A percentile compares a stretch with the other conserved stretches of the same genome.
phyloP scores from a whole-genome alignment of 2,888 invertebrate genomes.

The Rapana venosa region DNA sequence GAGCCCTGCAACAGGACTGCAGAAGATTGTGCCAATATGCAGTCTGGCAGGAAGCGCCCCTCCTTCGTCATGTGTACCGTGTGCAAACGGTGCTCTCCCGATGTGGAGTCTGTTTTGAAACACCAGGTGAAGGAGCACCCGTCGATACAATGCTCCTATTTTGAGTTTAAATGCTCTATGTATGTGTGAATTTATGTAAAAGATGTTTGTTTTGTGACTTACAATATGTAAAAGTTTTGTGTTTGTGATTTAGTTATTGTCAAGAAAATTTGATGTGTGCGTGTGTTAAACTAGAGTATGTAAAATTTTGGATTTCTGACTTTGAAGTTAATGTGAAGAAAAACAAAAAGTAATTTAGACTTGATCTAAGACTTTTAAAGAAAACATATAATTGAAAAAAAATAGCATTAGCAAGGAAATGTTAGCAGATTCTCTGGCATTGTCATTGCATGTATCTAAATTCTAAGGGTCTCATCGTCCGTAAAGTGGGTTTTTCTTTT shows the following conservation, averaged over 20 bases:
- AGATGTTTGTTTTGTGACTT: neutral
- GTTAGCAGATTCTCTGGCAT: no score
- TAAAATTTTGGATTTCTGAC: no score
- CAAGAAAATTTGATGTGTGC: neutral
- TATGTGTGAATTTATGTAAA: neutral
- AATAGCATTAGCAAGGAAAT: no score
- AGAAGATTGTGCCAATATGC: conserved; percentile 36
- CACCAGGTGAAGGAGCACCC: conserved; percentile 91
- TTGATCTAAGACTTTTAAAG: no score
- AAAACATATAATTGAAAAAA: no score
- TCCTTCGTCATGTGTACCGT: conserved; percentile 91
- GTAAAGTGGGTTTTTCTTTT: no score
- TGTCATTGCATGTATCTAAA: no score
- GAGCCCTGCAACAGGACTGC: conserved; percentile 14
- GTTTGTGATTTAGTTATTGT: no score
- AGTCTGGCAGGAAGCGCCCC: conserved; percentile 81
- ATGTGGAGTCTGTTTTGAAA: conserved; percentile 86
- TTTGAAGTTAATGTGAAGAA: no score
- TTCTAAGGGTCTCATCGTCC: no score
- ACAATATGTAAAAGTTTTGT: neutral
- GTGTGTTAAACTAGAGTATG: no score
- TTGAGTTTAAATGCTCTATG: conserved; percentile 58
- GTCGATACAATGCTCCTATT: conserved; percentile 87
- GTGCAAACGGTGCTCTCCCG: conserved; percentile 85
- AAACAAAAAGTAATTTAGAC: no score